Conservation (phyloP, 2,888 invertebrate genomes). For the Diachrysia chrysitis region DNA sequence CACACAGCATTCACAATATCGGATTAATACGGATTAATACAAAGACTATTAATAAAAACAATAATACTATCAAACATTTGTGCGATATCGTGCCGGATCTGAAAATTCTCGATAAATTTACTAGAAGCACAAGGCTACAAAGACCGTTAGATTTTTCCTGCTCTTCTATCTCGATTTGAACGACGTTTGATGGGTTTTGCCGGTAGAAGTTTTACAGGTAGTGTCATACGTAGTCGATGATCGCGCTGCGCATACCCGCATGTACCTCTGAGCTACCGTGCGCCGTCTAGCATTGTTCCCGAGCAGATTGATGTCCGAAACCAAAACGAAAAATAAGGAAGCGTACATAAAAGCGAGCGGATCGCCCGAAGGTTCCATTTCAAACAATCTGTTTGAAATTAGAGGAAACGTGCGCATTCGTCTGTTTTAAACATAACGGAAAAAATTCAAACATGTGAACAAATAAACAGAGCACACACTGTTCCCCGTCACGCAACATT, state of each 20-base stretch:
- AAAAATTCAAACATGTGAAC: slow-evolving; percentile 18
- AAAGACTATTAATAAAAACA: too few relatives aligned
- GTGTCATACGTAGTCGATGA: slow-evolving; percentile 26
- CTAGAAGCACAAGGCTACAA: slow-evolving; percentile 17
- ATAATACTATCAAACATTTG: too few relatives aligned
- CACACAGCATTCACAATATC: too few relatives aligned
- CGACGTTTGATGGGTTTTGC: slow-evolving; percentile 39
- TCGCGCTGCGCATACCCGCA: slow-evolving; percentile 3
- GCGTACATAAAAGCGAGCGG: background rate
- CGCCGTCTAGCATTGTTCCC: background rate
- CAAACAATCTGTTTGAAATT: background rate
- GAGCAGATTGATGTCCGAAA: background rate
- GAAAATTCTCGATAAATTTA: slow-evolving; percentile 12
- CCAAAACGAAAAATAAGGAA: background rate
- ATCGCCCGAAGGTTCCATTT: background rate
- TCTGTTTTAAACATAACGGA: slow-evolving; percentile 2
- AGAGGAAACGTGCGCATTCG: slow-evolving; percentile 12
- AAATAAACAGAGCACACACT: slow-evolving; percentile 35
- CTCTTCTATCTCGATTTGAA: slow-evolving; percentile 37
- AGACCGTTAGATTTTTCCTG: slow-evolving; percentile 34
- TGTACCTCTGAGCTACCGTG: background rate
- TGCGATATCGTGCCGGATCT: background rate
- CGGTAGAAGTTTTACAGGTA: slow-evolving; percentile 33
- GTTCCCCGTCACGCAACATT: slow-evolving; percentile 41
- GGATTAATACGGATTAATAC: too few relatives aligned